Conservation (phyloP, 2,797 vertebrate genomes). For the Crenichthys baileyi region DNA sequence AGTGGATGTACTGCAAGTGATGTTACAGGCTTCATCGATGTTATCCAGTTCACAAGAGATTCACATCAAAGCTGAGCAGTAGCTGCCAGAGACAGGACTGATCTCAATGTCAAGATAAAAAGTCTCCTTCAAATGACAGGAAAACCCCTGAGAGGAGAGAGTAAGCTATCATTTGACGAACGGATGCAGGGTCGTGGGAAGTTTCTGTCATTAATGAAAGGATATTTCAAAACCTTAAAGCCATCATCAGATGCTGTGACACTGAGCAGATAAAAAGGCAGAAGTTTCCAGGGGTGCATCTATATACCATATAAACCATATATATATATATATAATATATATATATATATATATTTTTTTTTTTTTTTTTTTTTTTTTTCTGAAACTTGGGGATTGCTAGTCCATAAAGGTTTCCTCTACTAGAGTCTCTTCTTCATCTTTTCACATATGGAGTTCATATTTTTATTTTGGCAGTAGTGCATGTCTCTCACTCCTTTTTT, state of each 20-base stretch:
- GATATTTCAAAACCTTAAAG: conserved; percentile 48
- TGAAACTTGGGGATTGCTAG: conserved; percentile 21
- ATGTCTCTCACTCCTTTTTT: conserved; percentile 7
- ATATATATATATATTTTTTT: conserved; percentile 23
- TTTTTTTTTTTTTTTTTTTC: conserved; percentile 6
- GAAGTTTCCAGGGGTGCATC: conserved; percentile 21
- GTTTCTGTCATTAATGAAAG: conserved; percentile 54
- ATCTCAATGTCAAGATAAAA: conserved; percentile 33
- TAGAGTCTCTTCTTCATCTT: not conserved
- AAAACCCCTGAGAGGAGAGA: conserved; percentile 39
- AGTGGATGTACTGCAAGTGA: conserved; percentile 55
- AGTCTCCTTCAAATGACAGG: conserved; percentile 30
- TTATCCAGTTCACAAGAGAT: conserved; percentile 50
- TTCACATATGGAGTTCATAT: conserved; percentile 49
- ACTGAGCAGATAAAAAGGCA: conserved; percentile 60
- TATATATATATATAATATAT: not conserved
- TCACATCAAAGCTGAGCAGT: conserved; percentile 50
- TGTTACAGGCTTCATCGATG: conserved; percentile 49
- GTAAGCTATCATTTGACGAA: conserved; percentile 52
- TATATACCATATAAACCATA: no score
- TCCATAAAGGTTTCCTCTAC: conserved; percentile 23
- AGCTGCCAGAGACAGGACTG: conserved; percentile 44
- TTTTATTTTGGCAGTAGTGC: conserved; percentile 8
- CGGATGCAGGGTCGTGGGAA: conserved; percentile 69
- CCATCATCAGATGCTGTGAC: conserved; percentile 53